phyloP scores from a whole-genome alignment of 2,888 invertebrate genomes.

The Thera britannica region DNA sequence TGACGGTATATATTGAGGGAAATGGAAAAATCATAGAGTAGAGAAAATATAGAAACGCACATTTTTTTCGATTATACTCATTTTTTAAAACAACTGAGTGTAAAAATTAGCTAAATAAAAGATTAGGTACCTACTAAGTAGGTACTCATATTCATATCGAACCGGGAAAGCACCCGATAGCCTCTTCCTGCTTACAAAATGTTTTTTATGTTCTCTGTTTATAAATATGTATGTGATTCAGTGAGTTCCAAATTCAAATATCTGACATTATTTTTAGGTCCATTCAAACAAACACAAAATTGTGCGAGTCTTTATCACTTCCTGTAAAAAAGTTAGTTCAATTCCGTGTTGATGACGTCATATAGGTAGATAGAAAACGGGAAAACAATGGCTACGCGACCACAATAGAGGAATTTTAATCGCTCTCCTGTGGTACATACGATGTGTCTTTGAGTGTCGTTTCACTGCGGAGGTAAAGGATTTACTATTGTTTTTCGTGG shows the following conservation, averaged over 20 bases:
- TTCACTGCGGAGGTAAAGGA: conserved; percentile 13
- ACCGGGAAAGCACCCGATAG: too few relatives aligned
- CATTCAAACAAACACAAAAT: background rate
- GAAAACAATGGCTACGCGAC: conserved; percentile 59
- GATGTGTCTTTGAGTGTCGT: conserved; percentile 22
- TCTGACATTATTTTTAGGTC: background rate
- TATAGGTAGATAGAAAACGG: conserved; percentile 42
- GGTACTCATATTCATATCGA: too few relatives aligned
- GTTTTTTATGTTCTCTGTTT: too few relatives aligned
- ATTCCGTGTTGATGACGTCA: conserved; percentile 48
- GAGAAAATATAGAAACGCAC: conserved; percentile 9
- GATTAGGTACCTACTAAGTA: too few relatives aligned
- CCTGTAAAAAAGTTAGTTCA: conserved; percentile 3
- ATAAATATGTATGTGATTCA: too few relatives aligned
- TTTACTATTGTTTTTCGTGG: conserved; percentile 4
- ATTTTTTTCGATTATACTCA: background rate
- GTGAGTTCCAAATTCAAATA: too few relatives aligned
- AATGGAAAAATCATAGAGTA: conserved; percentile 11
- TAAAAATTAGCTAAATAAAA: too few relatives aligned
- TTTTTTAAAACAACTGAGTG: too few relatives aligned
- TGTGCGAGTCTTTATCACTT: background rate
- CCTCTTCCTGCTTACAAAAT: too few relatives aligned
- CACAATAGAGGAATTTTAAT: conserved; percentile 65
- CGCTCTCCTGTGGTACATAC: conserved; percentile 40
- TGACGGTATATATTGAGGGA: conserved; percentile 47